phyloP scores from a whole-genome alignment of 2,113 vertebrate genomes.

The Ptilorrhoa leucosticta region DNA sequence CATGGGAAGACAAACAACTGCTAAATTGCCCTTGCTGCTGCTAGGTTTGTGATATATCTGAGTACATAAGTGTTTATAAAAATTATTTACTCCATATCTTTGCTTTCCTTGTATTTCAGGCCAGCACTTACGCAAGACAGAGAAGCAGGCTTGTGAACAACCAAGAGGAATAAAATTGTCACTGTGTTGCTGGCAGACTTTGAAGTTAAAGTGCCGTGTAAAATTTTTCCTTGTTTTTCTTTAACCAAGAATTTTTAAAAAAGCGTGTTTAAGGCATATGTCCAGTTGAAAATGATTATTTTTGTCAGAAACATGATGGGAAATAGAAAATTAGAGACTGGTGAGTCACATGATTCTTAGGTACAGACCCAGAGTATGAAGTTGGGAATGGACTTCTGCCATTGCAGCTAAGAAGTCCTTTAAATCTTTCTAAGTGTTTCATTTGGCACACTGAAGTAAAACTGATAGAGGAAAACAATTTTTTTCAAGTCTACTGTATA shows the following conservation, averaged over 20 bases:
- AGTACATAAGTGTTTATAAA: not conserved
- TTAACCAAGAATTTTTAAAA: not conserved
- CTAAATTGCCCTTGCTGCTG: not conserved
- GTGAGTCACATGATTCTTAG: not conserved
- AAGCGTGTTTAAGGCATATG: not conserved
- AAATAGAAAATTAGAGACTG: not conserved
- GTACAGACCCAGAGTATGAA: not conserved
- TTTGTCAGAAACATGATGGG: not conserved
- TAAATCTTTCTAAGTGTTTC: not conserved
- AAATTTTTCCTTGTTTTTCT: not conserved
- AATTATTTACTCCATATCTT: not conserved
- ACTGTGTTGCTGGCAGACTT: not conserved
- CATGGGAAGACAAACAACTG: not conserved
- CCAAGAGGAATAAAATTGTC: constrained; percentile 1
- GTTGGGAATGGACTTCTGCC: not conserved
- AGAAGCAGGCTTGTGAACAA: not conserved
- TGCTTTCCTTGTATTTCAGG: not conserved
- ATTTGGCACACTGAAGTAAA: not conserved
- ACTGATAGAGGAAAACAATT: not conserved
- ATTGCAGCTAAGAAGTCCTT: not conserved
- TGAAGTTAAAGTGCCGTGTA: not conserved
- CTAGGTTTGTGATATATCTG: not conserved
- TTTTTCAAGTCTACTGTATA: not conserved
- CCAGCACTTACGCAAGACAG: not conserved
- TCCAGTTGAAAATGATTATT: not conserved